A percentile compares a stretch with the other conserved stretches of the same genome.
phyloP scores from a whole-genome alignment of 2,888 invertebrate genomes.

The Lithophane leautieri region DNA sequence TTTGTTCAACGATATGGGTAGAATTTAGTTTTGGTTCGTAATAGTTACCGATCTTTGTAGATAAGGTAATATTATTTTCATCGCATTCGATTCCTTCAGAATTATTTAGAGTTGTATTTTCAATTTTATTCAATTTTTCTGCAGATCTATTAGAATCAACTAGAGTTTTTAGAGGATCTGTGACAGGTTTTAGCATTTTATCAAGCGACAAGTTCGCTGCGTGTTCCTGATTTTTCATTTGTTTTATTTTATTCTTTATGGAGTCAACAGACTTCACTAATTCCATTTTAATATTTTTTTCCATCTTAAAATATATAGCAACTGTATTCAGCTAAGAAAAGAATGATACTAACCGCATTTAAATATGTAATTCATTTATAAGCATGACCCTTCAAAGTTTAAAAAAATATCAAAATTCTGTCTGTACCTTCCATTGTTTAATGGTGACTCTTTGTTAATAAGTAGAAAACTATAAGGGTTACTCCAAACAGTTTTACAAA shows the following conservation, averaged over 20 bases:
- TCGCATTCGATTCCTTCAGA: neutral
- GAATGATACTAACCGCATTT: neutral
- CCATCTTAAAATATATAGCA: neutral
- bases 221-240: neutral
- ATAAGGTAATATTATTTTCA: neutral
- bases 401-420: neutral
- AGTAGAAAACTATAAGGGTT: neutral
- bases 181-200: constrained; percentile 1
- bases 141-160: neutral
- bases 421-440: neutral
- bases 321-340: neutral
- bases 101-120: neutral
- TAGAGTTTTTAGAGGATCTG: neutral
- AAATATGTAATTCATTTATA: neutral
- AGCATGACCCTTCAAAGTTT: neutral
- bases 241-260: neutral
- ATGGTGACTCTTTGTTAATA: neutral
- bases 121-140: neutral
- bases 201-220: neutral
- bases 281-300: constrained; percentile 12
- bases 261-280: constrained; percentile 1
- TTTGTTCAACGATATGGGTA: neutral
- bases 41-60: neutral
- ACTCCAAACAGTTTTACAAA: neutral
- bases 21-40: neutral